These are phyloP conservation scores for Hydrozoanthus gracilis DNA, from an alignment of 92 coral and sea anemone genomes.

Conservation along the genomic window DNA sequence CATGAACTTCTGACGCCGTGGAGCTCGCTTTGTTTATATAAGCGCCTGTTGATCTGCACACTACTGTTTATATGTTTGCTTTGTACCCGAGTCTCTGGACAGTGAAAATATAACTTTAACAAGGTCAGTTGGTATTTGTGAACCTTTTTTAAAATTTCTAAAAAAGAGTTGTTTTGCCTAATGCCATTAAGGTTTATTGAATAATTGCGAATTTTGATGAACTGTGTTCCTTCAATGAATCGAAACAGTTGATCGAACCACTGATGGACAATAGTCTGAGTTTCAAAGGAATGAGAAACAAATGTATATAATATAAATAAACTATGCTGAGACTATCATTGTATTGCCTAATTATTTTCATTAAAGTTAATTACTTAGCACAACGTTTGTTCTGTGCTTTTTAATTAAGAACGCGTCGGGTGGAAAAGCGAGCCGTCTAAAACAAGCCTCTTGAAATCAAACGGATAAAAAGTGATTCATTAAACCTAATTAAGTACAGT, in stretches of 20 bases:
- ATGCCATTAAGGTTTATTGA: neutral
- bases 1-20: too few species aligned
- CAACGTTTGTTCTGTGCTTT: conserved; percentile 15
- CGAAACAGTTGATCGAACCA: neutral
- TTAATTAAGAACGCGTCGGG: neutral
- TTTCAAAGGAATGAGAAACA: conserved; percentile 4
- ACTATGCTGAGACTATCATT: neutral
- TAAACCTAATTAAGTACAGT: too few species aligned
- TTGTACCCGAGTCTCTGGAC: neutral
- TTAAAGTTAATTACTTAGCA: conserved; percentile 15
- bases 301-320: conserved; percentile 10
- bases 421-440: too few species aligned
- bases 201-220: neutral
- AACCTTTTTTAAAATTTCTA: too few species aligned
- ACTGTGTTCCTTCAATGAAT: conserved; percentile 1
- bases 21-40: neutral
- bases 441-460: too few species aligned
- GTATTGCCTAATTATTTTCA: conserved; percentile 34
- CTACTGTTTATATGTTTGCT: conserved; percentile 6
- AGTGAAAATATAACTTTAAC: neutral
- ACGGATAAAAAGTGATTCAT: too few species aligned
- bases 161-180: neutral
- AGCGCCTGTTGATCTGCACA: neutral
- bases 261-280: neutral
- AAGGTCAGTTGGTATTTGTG: neutral